Evolutionary conservation across 2,888 invertebrate species (phyloP).

Genomic region (Galerucella pusilla): DNA sequence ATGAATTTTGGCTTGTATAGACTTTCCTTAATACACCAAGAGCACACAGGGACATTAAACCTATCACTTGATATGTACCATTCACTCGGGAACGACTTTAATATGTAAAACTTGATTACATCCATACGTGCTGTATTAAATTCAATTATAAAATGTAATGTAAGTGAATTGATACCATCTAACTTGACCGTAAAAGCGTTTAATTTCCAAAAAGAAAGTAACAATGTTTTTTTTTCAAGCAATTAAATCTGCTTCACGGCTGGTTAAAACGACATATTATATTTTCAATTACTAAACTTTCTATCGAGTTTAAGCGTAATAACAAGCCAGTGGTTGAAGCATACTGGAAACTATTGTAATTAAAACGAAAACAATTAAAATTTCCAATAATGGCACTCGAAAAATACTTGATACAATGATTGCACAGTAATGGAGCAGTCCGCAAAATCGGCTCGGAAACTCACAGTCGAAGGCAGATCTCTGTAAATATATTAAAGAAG

Average conservation of each 20-base stretch:
- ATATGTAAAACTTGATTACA: background rate
- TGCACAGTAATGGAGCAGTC: slow-evolving; percentile 34
- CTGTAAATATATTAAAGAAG: slow-evolving; percentile 48
- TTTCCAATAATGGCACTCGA: slow-evolving; percentile 48
- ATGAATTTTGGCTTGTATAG: no score
- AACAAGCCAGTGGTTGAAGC: slow-evolving; percentile 38
- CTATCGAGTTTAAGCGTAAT: slow-evolving; percentile 20
- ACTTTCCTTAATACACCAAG: background rate
- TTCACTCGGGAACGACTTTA: background rate
- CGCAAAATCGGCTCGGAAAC: slow-evolving; percentile 32
- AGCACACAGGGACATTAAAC: background rate
- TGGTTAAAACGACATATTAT: slow-evolving; percentile 11
- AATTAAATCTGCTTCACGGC: background rate
- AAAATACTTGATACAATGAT: slow-evolving; percentile 46
- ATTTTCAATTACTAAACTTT: slow-evolving; percentile 33
- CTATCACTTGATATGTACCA: background rate
- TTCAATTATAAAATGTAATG: background rate
- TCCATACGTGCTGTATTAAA: background rate
- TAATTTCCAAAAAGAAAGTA: background rate
- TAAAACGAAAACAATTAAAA: slow-evolving; percentile 50
- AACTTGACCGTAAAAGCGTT: background rate
- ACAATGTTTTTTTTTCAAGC: background rate
- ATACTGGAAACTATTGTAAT: slow-evolving; percentile 47
- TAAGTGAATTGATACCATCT: background rate
- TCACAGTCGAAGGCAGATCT: slow-evolving; percentile 25